A percentile compares a stretch with the other conserved stretches of the same genome.
Conservation (phyloP, 1,140 invertebrate genomes). For the Zaprionus inermis region DNA sequence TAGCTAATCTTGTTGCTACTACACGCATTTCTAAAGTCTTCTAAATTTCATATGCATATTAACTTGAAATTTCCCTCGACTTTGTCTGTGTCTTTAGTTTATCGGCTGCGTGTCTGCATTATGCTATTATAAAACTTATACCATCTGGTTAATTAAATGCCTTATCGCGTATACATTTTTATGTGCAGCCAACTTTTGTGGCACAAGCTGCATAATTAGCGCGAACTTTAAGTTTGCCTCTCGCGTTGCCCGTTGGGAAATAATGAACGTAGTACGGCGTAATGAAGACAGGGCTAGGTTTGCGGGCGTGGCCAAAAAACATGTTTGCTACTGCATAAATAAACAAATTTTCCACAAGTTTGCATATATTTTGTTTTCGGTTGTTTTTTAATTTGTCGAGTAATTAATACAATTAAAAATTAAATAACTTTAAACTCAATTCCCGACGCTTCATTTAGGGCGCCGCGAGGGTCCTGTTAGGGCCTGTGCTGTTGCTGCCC, state of each 20-base stretch:
- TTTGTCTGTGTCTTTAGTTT: constrained; percentile 10
- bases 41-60: neutral
- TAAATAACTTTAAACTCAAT: constrained; percentile 73
- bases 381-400: constrained; percentile 41
- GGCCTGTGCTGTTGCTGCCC: constrained; percentile 15
- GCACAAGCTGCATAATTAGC: constrained; percentile 52
- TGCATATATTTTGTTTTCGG: constrained; percentile 25
- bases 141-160: constrained; percentile 36
- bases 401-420: constrained; percentile 81
- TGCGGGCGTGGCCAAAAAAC: neutral
- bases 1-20: neutral
- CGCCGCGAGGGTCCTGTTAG: constrained; percentile 31
- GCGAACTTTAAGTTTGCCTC: constrained; percentile 48
- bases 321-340: constrained; percentile 67
- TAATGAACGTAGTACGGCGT: neutral
- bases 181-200: constrained; percentile 39
- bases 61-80: neutral
- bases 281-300: neutral
- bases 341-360: constrained; percentile 62
- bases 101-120: constrained; percentile 23
- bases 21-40: neutral
- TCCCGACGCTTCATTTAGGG: constrained; percentile 55
- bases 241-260: constrained; percentile 42
- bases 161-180: constrained; percentile 47
- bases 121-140: constrained; percentile 43